Conservation (phyloP, 2,888 invertebrate species). For the Amiota mariae region DNA sequence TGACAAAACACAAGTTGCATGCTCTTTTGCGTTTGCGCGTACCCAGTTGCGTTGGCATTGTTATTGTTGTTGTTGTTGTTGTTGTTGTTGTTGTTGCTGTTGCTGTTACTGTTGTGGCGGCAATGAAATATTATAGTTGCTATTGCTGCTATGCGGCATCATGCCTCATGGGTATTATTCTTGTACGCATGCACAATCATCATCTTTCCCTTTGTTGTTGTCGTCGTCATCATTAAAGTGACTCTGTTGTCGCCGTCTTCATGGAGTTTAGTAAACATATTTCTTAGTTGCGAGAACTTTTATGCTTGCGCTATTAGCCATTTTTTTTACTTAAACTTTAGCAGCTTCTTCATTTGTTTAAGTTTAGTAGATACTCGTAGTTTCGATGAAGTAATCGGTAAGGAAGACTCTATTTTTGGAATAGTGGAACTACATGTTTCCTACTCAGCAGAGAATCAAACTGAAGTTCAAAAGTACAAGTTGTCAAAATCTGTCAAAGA, state of each 20-base stretch:
- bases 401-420: too few species aligned
- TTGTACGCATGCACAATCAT: slow-evolving; percentile 51
- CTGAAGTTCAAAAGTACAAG: too few species aligned
- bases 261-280: not conserved
- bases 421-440: too few species aligned
- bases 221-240: slow-evolving; percentile 37
- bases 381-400: too few species aligned
- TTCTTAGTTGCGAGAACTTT: too few species aligned
- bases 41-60: slow-evolving; percentile 37
- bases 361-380: too few species aligned
- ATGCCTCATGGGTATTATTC: slow-evolving; percentile 20
- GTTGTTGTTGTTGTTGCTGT: slow-evolving; percentile 37
- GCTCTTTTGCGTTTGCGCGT: slow-evolving; percentile 6
- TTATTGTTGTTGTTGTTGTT: slow-evolving; percentile 31
- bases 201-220: slow-evolving; percentile 59
- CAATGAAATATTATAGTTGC: not conserved
- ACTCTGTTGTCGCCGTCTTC: slow-evolving; percentile 47
- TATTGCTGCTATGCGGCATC: slow-evolving; percentile 17
- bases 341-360: too few species aligned
- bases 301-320: too few species aligned
- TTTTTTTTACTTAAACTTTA: too few species aligned
- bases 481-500: too few species aligned
- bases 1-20: slow-evolving; percentile 64
- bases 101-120: slow-evolving; percentile 34
- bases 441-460: too few species aligned